Percentiles rank a stretch among this genome's conserved stretches.
Conservation (phyloP, 2,797 vertebrate species). For the Mormyrus proboscirostris region DNA sequence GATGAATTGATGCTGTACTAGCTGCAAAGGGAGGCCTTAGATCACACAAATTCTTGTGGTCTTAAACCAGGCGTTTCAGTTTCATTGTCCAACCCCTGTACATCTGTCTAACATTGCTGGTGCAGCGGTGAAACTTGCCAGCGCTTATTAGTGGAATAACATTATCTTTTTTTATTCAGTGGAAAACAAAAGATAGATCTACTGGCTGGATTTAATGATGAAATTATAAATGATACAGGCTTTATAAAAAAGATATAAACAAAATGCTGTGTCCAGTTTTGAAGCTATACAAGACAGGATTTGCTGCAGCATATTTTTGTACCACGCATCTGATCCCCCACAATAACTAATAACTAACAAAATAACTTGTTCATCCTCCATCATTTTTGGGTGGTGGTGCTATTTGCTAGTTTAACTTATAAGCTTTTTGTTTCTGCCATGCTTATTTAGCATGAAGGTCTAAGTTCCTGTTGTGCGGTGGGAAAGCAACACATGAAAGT, state of each 20-base stretch:
- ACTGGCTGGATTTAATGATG: neutral
- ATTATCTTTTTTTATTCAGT: neutral
- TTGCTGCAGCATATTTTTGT: neutral
- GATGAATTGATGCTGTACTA: neutral
- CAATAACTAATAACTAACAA: neutral
- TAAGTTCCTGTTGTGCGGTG: neutral
- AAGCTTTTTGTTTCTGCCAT: neutral
- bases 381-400: neutral
- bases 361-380: neutral
- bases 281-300: neutral
- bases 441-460: neutral
- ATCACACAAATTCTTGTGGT: neutral
- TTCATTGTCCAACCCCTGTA: neutral
- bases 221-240: neutral
- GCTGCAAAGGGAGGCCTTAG: neutral
- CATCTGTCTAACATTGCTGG: neutral
- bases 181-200: neutral
- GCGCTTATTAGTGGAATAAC: neutral
- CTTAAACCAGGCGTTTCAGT: neutral
- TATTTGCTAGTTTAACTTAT: neutral
- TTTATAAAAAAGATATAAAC: neutral
- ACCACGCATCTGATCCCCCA: neutral
- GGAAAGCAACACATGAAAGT: neutral
- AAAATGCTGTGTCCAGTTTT: neutral
- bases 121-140: neutral